Evolutionary conservation across 2,797 vertebrate species (phyloP).

Genomic region (Dipus sagitta): DNA sequence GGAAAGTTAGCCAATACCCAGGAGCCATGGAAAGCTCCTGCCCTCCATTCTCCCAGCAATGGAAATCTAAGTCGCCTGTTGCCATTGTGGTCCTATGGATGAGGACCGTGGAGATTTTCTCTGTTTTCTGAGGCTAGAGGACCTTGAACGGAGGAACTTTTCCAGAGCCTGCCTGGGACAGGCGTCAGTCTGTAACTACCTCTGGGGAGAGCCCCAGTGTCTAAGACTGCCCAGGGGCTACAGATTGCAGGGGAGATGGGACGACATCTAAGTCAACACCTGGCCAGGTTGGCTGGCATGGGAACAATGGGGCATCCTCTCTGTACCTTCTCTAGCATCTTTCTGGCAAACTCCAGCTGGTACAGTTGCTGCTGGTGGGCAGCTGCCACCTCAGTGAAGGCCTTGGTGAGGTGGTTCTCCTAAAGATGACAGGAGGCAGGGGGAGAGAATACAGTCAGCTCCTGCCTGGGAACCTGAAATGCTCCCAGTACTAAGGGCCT

Average conservation of each 20-base stretch:
- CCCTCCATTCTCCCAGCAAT: neutral
- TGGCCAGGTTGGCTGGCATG: rapidly evolving
- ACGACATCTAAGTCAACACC: rapidly evolving
- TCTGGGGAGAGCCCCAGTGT: neutral
- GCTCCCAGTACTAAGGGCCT: neutral
- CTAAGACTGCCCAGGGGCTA: neutral
- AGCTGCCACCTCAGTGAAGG: slow-evolving; percentile 90
- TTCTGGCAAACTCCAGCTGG: slow-evolving; percentile 93
- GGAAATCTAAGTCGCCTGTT: neutral
- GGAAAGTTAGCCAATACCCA: neutral
- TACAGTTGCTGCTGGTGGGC: slow-evolving; percentile 92
- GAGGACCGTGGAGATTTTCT: neutral
- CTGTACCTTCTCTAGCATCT: slow-evolving; percentile 92
- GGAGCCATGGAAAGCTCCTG: neutral
- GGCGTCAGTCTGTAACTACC: neutral
- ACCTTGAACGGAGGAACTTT: neutral
- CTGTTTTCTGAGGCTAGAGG: neutral
- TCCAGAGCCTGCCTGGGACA: neutral
- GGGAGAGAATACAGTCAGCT: neutral
- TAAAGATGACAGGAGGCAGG: slow-evolving; percentile 72
- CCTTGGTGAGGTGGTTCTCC: slow-evolving; percentile 93
- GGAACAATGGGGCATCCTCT: rapidly evolving
- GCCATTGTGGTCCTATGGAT: neutral
- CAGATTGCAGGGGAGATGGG: neutral
- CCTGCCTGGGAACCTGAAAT: neutral